Evolutionary conservation across 37 sponge, comb jelly and placozoan species (phyloP).

Genomic region (Chondrilla cf. caribensis): DNA sequence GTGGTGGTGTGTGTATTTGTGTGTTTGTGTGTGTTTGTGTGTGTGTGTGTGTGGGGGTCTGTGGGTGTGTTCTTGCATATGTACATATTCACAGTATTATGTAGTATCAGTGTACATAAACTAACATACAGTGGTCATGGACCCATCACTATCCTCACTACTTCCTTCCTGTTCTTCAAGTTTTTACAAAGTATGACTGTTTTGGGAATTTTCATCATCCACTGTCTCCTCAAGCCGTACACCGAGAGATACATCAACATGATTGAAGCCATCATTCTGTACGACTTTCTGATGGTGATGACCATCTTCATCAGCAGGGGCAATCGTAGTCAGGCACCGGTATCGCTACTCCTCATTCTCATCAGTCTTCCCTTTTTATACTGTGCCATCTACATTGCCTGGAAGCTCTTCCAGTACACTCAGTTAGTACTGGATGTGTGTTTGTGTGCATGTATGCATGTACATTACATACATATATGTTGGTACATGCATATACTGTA

Average conservation of each 20-base stretch:
- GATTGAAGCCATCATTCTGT: conserved; percentile 62
- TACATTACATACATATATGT: background rate
- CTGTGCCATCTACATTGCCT: conserved; percentile 22
- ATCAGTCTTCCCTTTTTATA: conserved; percentile 62
- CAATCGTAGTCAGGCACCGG: conserved; percentile 24
- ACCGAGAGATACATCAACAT: conserved; percentile 53
- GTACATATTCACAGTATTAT: background rate
- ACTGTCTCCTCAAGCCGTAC: conserved; percentile 66
- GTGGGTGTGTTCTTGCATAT: background rate
- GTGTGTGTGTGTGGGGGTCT: background rate
- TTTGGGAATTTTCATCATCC: conserved; percentile 50
- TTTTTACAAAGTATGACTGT: conserved; percentile 59
- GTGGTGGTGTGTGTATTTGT: conserved; percentile 39
- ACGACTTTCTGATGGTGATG: conserved; percentile 59
- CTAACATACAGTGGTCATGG: background rate
- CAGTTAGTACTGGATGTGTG: conserved; percentile 5
- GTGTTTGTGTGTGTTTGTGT: conserved; percentile 2
- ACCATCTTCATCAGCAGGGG: background rate
- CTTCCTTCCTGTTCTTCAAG: conserved; percentile 22
- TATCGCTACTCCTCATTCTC: conserved; percentile 25
- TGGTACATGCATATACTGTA: background rate
- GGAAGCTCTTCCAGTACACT: background rate
- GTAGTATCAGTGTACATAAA: too few relatives aligned
- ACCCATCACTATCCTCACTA: background rate
- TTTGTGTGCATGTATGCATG: background rate